phyloP scores from a whole-genome alignment of 2,113 vertebrate genomes.

The Melanerpes formicivorus region DNA sequence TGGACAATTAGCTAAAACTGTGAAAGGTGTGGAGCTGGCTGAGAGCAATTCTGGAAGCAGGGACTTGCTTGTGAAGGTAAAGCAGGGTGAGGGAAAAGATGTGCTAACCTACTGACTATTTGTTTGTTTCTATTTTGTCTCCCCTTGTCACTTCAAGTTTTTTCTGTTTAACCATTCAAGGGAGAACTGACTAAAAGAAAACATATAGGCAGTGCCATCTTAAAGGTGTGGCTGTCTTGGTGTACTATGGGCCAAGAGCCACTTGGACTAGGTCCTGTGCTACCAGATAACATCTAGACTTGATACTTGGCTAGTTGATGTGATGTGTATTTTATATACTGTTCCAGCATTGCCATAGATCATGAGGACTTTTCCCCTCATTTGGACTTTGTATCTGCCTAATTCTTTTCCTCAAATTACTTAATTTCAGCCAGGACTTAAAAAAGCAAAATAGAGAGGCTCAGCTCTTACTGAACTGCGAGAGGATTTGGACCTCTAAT shows the following conservation, averaged over 20 bases:
- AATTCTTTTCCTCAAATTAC: not conserved
- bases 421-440: not conserved
- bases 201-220: not conserved
- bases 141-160: not conserved
- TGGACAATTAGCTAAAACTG: not conserved
- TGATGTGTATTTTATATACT: not conserved
- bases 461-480: not conserved
- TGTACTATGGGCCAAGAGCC: not conserved
- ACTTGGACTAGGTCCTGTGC: not conserved
- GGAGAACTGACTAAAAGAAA: not conserved
- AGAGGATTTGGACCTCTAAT: conserved; percentile 20
- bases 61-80: not conserved
- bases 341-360: not conserved
- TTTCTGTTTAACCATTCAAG: not conserved
- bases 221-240: not conserved
- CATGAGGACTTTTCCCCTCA: rapidly evolving
- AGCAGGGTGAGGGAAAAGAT: not conserved
- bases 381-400: not conserved
- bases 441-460: not conserved
- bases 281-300: not conserved
- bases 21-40: not conserved
- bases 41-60: not conserved
- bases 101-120: not conserved
- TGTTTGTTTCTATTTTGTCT: not conserved
- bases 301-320: not conserved